Conservation (phyloP, 2,888 invertebrate species). For the Catotricha subobsoleta region DNA sequence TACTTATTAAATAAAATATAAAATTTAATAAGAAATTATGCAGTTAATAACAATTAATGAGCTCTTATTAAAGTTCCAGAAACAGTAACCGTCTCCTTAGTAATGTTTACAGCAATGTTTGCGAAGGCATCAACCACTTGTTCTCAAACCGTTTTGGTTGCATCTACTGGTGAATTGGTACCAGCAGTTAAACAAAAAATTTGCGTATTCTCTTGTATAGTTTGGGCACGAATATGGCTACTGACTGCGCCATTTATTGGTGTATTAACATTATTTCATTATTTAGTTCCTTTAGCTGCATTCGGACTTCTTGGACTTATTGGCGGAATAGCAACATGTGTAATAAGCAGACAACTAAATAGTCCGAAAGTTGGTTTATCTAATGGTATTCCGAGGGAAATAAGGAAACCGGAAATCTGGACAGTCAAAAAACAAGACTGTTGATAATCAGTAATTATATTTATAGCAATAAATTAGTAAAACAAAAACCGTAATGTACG, state of each 20-base stretch:
- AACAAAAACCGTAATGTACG: too few relatives aligned
- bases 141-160: constrained; percentile 27
- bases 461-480: too few relatives aligned
- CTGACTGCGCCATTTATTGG: constrained; percentile 28
- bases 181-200: constrained; percentile 24
- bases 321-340: constrained; percentile 24
- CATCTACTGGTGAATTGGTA: constrained; percentile 27
- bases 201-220: constrained; percentile 26
- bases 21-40: not conserved
- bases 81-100: constrained; percentile 20
- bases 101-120: constrained; percentile 28
- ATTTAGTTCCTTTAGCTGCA: constrained; percentile 23
- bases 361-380: too few relatives aligned
- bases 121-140: constrained; percentile 28
- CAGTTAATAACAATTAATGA: not conserved
- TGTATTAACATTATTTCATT: constrained; percentile 22
- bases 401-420: too few relatives aligned
- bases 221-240: constrained; percentile 26
- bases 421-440: too few relatives aligned
- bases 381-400: too few relatives aligned
- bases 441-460: too few relatives aligned
- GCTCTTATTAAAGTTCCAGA: constrained; percentile 10
- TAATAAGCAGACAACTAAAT: constrained; percentile 15
- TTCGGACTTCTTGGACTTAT: constrained; percentile 23
- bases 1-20: not conserved